Percentiles rank a stretch among this genome's conserved stretches.
Conservation (phyloP, 2,113 vertebrate genomes). For the Sula dactylatra region DNA sequence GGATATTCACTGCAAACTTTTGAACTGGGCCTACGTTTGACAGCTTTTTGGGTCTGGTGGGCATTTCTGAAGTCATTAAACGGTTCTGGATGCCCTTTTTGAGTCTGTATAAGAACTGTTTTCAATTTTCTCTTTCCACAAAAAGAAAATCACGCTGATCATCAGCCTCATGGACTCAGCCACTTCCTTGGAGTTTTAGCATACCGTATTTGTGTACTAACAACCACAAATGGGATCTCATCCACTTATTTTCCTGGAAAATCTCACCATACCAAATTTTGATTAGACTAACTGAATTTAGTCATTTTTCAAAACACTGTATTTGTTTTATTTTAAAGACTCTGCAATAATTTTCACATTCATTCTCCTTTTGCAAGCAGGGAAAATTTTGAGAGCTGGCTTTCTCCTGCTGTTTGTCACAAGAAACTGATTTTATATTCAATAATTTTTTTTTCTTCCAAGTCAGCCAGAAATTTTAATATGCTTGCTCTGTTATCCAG, state of each 20-base stretch:
- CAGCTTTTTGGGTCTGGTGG: neutral
- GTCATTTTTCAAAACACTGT: neutral
- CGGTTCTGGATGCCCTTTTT: neutral
- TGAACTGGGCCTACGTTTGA: neutral
- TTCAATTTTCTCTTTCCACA: neutral
- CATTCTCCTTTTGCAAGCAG: neutral
- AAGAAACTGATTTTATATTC: neutral
- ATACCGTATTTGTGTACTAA: neutral
- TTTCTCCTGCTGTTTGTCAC: neutral
- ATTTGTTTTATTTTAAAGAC: neutral
- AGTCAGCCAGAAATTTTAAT: neutral
- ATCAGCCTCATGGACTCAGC: neutral
- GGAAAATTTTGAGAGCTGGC: neutral
- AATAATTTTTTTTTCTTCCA: neutral
- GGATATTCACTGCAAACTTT: neutral
- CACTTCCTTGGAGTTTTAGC: neutral
- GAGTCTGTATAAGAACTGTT: neutral
- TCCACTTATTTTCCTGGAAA: neutral
- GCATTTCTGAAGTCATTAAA: neutral
- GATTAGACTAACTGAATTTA: neutral
- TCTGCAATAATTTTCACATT: neutral
- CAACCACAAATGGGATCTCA: neutral
- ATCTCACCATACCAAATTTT: neutral
- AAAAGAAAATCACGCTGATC: neutral
- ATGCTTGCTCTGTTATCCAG: neutral